phyloP scores from a whole-genome alignment of 2,888 invertebrate species.

The Macropis europaea region DNA sequence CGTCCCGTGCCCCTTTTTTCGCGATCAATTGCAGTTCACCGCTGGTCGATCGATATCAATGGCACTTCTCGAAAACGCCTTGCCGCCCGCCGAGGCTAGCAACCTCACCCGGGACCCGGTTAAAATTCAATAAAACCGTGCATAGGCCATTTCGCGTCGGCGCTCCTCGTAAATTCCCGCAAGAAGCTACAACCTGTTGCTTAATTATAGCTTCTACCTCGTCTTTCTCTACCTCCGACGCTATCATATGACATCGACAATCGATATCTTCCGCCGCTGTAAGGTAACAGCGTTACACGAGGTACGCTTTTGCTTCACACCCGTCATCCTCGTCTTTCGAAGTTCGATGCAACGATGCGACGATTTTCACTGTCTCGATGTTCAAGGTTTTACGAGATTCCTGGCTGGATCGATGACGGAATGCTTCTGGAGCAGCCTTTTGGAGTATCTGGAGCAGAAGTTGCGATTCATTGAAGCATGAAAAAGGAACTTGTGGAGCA shows the following conservation, averaged over 20 bases:
- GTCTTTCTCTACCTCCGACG: conserved; percentile 14
- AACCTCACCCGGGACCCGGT: background rate
- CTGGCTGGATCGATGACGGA: too few species aligned
- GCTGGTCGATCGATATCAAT: conserved; percentile 16
- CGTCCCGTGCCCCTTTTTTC: conserved; percentile 4
- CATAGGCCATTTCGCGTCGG: background rate
- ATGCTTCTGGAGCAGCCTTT: too few species aligned
- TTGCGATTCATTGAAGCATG: too few species aligned
- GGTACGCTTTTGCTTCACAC: too few species aligned
- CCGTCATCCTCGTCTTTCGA: too few species aligned
- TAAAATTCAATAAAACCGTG: conserved; percentile 33
- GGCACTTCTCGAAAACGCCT: background rate
- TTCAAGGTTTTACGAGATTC: too few species aligned
- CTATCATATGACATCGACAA: conserved; percentile 26
- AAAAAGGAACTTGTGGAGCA: too few species aligned
- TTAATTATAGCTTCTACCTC: conserved; percentile 41
- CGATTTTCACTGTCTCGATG: too few species aligned
- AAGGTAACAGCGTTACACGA: too few species aligned
- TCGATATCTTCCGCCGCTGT: conserved; percentile 11
- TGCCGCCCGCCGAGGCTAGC: too few species aligned
- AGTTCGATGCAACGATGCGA: too few species aligned
- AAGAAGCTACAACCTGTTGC: conserved; percentile 51
- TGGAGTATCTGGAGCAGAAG: too few species aligned
- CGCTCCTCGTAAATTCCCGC: conserved; percentile 7
- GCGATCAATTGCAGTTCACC: conserved; percentile 25